These are phyloP conservation scores for Halocynthia aurantium DNA, from an alignment of 23 tunicate genomes.

Conservation along the genomic window DNA sequence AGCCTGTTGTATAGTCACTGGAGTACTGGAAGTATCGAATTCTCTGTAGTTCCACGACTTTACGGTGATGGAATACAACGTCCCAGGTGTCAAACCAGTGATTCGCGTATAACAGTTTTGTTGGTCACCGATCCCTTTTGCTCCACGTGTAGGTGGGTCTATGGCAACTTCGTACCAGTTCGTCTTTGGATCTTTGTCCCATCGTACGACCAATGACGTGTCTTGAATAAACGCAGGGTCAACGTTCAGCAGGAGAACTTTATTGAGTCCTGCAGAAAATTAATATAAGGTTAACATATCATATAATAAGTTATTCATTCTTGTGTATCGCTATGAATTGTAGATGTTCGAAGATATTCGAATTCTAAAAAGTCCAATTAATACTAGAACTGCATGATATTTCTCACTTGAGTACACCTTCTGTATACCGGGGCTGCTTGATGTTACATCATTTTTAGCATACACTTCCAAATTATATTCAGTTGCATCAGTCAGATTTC, in stretches of 20 bases:
- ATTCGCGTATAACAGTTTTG: background rate
- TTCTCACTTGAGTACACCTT: constrained; percentile 73
- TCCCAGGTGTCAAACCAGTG: constrained; percentile 54
- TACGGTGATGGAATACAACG: constrained; percentile 53
- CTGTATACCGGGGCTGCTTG: constrained; percentile 48
- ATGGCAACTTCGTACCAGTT: constrained; percentile 66
- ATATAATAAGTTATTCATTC: background rate
- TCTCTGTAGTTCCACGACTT: constrained; percentile 28
- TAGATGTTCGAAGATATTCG: background rate
- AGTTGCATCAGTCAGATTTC: constrained; percentile 33
- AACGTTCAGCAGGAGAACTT: constrained; percentile 39
- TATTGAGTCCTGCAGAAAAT: no score
- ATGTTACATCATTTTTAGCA: constrained; percentile 56
- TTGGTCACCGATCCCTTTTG: constrained; percentile 13
- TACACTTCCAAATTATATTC: constrained; percentile 35
- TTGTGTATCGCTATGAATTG: no score
- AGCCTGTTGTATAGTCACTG: constrained; percentile 47
- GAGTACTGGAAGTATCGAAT: constrained; percentile 51
- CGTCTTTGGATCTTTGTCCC: constrained; percentile 47
- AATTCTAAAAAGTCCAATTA: background rate
- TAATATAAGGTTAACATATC: background rate
- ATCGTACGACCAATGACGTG: constrained; percentile 58
- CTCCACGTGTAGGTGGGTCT: constrained; percentile 22
- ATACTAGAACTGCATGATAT: background rate
- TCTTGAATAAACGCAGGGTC: constrained; percentile 61